phyloP scores from a whole-genome alignment of 2,888 invertebrate genomes.

The Papilio elwesi region DNA sequence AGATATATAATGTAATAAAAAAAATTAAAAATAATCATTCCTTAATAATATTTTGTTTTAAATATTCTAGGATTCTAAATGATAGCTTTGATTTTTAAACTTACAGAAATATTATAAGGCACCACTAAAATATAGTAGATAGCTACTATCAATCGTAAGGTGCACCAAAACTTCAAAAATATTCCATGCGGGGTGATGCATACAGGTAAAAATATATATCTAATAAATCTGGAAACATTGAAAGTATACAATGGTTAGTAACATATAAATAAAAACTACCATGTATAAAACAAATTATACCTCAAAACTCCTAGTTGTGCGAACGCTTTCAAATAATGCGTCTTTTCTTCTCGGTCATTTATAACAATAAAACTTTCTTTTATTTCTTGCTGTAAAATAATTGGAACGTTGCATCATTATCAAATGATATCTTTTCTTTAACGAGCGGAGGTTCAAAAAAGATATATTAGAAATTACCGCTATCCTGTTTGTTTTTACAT shows the following conservation, averaged over 20 bases:
- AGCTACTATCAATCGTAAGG: conserved; percentile 63
- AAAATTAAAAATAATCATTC: too few relatives aligned
- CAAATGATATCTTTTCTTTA: background rate
- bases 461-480: conserved; percentile 60
- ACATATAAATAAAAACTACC: background rate
- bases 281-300: conserved; percentile 48
- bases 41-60: too few relatives aligned
- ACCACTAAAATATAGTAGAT: conserved; percentile 65
- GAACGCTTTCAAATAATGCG: conserved; percentile 61
- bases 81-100: conserved; percentile 47
- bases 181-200: conserved; percentile 77
- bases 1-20: too few relatives aligned
- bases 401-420: too few relatives aligned
- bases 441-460: conserved; percentile 27
- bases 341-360: conserved; percentile 54
- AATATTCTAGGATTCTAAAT: too few relatives aligned
- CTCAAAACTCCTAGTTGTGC: conserved; percentile 70
- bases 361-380: conserved; percentile 76
- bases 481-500: conserved; percentile 70
- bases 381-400: conserved; percentile 67
- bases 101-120: conserved; percentile 76
- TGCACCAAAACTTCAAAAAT: conserved; percentile 76
- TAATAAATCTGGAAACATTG: conserved; percentile 57
- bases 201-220: conserved; percentile 71
- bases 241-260: background rate